Evolutionary conservation across 2,888 invertebrate genomes (phyloP).

Genomic region (Campoplex capitator): DNA sequence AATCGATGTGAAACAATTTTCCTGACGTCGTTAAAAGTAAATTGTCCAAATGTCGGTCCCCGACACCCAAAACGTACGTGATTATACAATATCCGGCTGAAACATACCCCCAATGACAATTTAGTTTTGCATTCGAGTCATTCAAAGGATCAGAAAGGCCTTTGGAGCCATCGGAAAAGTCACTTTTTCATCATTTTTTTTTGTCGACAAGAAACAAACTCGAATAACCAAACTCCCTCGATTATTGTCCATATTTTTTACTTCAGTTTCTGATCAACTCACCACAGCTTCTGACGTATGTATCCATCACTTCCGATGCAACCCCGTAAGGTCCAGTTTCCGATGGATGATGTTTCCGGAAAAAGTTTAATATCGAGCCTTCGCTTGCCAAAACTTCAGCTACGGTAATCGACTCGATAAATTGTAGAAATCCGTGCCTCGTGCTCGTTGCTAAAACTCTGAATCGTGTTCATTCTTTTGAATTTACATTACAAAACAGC

Average conservation of each 20-base stretch:
- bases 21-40: slow-evolving; percentile 92
- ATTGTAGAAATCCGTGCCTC: slow-evolving; percentile 98
- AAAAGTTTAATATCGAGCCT: slow-evolving; percentile 96
- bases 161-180: too few species aligned
- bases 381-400: slow-evolving; percentile 95
- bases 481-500: neutral
- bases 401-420: slow-evolving; percentile 96
- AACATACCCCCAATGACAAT: slow-evolving; percentile 65
- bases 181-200: too few species aligned
- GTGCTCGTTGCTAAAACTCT: slow-evolving; percentile 97
- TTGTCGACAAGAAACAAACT: too few species aligned
- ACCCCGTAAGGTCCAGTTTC: slow-evolving; percentile 96
- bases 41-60: slow-evolving; percentile 99
- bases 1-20: slow-evolving; percentile 98
- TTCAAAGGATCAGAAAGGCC: too few species aligned
- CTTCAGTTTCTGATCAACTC: slow-evolving; percentile 68
- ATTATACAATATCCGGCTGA: slow-evolving; percentile 98
- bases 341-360: slow-evolving; percentile 95
- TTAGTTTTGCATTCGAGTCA: neutral
- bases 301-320: slow-evolving; percentile 97
- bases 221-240: too few species aligned
- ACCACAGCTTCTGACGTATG: slow-evolving; percentile 97
- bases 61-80: slow-evolving; percentile 98
- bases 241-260: too few species aligned
- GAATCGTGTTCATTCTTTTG: slow-evolving; percentile 8